Evolutionary conservation across 92 coral and sea anemone species (phyloP).

Genomic region (Epizoanthus scotinus): DNA sequence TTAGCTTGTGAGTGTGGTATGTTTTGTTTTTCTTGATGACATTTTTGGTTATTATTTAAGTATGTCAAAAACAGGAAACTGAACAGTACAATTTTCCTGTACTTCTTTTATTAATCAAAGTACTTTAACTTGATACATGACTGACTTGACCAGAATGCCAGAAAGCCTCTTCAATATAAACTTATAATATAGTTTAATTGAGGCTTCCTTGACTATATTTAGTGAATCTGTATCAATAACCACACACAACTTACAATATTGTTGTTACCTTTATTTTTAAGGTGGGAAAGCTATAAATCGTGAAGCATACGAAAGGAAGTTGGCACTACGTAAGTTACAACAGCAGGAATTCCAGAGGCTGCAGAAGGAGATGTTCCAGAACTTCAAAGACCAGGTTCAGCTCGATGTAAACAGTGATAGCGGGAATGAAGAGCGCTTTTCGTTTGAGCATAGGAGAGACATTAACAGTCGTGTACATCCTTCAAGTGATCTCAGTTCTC

Average conservation of each 20-base stretch:
- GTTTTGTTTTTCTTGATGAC: too few relatives aligned
- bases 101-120: too few relatives aligned
- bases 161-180: too few relatives aligned
- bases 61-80: too few relatives aligned
- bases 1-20: too few relatives aligned
- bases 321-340: slow-evolving; percentile 50
- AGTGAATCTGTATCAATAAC: neutral
- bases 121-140: too few relatives aligned
- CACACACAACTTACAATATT: too few relatives aligned
- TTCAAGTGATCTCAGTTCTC: slow-evolving; percentile 28
- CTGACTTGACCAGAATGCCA: too few relatives aligned
- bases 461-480: neutral
- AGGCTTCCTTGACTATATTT: too few relatives aligned
- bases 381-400: slow-evolving; percentile 54
- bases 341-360: slow-evolving; percentile 64
- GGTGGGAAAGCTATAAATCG: neutral
- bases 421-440: slow-evolving; percentile 33
- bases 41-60: too few relatives aligned
- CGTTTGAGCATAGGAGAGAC: slow-evolving; percentile 30
- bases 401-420: slow-evolving; percentile 42
- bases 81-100: neutral
- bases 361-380: slow-evolving; percentile 58
- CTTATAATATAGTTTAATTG: too few relatives aligned
- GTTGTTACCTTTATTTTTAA: neutral
- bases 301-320: slow-evolving; percentile 32